Conservation (phyloP, 2,113 vertebrate genomes). For the Psilopsiagon aurifrons region DNA sequence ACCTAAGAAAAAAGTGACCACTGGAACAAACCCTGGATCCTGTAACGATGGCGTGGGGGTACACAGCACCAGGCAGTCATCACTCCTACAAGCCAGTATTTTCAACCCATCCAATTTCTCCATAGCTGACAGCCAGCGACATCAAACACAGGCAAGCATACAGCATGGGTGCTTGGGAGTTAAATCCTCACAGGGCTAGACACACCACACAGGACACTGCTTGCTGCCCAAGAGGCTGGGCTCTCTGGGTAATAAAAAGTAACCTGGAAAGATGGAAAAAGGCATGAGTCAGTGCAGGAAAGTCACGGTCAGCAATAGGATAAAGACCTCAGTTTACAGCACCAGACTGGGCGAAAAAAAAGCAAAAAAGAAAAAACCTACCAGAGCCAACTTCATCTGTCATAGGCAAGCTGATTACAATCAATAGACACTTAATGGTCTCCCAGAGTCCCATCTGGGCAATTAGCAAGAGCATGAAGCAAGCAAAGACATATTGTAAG, state of each 20-base stretch:
- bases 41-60: fast-evolving
- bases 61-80: neutral
- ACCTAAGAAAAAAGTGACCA: neutral
- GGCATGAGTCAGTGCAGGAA: neutral
- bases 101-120: neutral
- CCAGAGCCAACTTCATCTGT: conserved; percentile 50
- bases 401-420: conserved; percentile 54
- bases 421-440: conserved; percentile 67
- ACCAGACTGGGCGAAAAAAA: neutral
- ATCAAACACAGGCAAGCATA: neutral
- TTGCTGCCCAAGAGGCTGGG: fast-evolving
- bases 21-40: fast-evolving
- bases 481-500: neutral
- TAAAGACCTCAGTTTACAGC: neutral
- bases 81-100: neutral
- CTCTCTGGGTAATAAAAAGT: neutral
- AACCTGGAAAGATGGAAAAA: neutral
- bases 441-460: conserved; percentile 57
- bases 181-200: neutral
- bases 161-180: neutral
- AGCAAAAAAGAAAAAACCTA: neutral
- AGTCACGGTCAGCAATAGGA: neutral
- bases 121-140: neutral
- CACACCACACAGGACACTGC: neutral
- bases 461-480: conserved; percentile 64